Evolutionary conservation across 2,888 invertebrate genomes (phyloP).

Genomic region (Meteorus colon): DNA sequence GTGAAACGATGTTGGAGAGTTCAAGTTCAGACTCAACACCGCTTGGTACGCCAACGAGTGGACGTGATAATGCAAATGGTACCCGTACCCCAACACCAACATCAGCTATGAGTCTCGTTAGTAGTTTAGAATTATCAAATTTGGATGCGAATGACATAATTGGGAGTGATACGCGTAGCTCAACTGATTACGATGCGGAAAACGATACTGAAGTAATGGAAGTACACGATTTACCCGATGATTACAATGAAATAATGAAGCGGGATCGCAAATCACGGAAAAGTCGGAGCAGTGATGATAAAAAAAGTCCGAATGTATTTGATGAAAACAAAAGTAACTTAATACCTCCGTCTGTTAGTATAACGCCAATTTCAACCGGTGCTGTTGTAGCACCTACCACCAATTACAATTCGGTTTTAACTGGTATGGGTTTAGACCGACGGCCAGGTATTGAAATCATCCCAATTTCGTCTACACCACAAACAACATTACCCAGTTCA

Average conservation of each 20-base stretch:
- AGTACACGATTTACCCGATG: slow-evolving; percentile 75
- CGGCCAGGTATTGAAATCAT: slow-evolving; percentile 90
- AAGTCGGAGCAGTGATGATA: slow-evolving; percentile 75
- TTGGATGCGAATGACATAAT: slow-evolving; percentile 78
- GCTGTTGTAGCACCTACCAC: slow-evolving; percentile 72
- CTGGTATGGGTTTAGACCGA: slow-evolving; percentile 79
- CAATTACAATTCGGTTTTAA: slow-evolving; percentile 77
- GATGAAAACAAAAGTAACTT: slow-evolving; percentile 75
- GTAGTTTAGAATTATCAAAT: slow-evolving; percentile 77
- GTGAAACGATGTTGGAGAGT: slow-evolving; percentile 78
- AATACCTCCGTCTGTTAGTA: slow-evolving; percentile 78
- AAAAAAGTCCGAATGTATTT: slow-evolving; percentile 75
- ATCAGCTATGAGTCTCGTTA: slow-evolving; percentile 66
- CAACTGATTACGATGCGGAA: slow-evolving; percentile 77
- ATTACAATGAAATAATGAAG: slow-evolving; percentile 79
- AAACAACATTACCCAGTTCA: slow-evolving; percentile 83
- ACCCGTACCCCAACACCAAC: slow-evolving; percentile 75
- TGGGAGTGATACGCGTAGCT: slow-evolving; percentile 73
- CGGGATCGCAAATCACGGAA: slow-evolving; percentile 77
- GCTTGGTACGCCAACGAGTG: slow-evolving; percentile 75
- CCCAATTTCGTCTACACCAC: slow-evolving; percentile 81
- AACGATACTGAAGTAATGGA: slow-evolving; percentile 76
- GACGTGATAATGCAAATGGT: slow-evolving; percentile 73
- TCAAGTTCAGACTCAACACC: slow-evolving; percentile 79
- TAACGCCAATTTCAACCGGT: slow-evolving; percentile 76